Conservation (phyloP, 2,113 vertebrate genomes). For the Callocephalon fimbriatum region DNA sequence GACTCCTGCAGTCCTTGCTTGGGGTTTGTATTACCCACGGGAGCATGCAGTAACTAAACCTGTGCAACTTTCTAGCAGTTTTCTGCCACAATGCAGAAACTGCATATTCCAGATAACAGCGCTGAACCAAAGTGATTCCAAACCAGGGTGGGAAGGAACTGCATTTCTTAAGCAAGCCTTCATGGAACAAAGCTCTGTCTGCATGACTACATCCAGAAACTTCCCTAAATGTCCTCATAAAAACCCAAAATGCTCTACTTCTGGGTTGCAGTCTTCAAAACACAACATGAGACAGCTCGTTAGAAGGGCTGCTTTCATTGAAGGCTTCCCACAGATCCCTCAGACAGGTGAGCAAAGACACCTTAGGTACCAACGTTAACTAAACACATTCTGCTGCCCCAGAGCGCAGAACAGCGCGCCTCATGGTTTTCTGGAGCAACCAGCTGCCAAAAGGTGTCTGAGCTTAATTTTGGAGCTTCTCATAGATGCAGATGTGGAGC, state of each 20-base stretch:
- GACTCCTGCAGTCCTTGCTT: not conserved
- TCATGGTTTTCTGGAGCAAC: not conserved
- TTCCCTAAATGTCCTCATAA: not conserved
- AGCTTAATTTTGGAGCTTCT: not conserved
- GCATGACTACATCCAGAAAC: not conserved
- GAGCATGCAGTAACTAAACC: not conserved
- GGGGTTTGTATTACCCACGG: not conserved
- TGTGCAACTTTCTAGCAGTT: not conserved
- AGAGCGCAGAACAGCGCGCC: not conserved
- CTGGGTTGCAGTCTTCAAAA: not conserved
- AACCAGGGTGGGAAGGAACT: not conserved
- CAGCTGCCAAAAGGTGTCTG: not conserved
- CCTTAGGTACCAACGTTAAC: not conserved
- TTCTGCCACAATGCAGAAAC: not conserved
- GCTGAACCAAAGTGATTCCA: not conserved
- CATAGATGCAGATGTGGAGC: not conserved
- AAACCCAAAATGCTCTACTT: not conserved
- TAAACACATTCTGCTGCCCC: not conserved
- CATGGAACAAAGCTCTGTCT: not conserved
- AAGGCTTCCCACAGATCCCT: not conserved
- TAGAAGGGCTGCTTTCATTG: not conserved
- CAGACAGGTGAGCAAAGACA: not conserved
- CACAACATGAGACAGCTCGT: not conserved
- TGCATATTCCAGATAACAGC: not conserved
- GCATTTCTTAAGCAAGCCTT: not conserved